phyloP scores from a whole-genome alignment of 2,888 invertebrate genomes.

The Priocnemis perturbator region DNA sequence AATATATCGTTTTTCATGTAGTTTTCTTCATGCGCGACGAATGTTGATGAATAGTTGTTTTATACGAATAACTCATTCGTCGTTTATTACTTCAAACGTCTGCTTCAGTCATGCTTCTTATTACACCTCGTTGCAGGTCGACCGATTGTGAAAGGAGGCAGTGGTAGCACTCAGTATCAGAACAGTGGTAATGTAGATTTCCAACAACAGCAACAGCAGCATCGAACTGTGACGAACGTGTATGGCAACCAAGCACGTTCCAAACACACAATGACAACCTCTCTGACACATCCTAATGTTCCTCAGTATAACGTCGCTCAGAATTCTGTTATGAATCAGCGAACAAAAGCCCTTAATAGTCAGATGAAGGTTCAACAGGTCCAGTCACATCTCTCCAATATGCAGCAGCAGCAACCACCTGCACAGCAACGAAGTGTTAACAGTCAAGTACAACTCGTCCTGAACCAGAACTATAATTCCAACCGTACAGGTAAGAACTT shows the following conservation, averaged over 20 bases:
- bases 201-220: slow-evolving; percentile 63
- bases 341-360: slow-evolving; percentile 72
- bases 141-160: slow-evolving; percentile 79
- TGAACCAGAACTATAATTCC: slow-evolving; percentile 69
- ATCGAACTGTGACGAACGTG: slow-evolving; percentile 61
- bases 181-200: slow-evolving; percentile 65
- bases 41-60: too few species aligned
- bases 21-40: too few species aligned
- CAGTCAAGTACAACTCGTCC: slow-evolving; percentile 64
- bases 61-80: not conserved
- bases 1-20: too few species aligned
- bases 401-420: slow-evolving; percentile 75
- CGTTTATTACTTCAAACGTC: too few species aligned
- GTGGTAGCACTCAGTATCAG: slow-evolving; percentile 63
- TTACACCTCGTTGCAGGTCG: slow-evolving; percentile 73
- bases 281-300: slow-evolving; percentile 64
- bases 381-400: slow-evolving; percentile 68
- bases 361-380: slow-evolving; percentile 78
- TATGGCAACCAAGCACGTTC: slow-evolving; percentile 69
- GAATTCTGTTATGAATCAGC: slow-evolving; percentile 67
- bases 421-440: slow-evolving; percentile 67
- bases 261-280: slow-evolving; percentile 68
- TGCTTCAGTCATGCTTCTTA: slow-evolving; percentile 13
- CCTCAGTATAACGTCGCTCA: slow-evolving; percentile 65
- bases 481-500: slow-evolving; percentile 63